Conservation (phyloP, 2,797 vertebrate genomes). For the Notoglanidium macrostoma region DNA sequence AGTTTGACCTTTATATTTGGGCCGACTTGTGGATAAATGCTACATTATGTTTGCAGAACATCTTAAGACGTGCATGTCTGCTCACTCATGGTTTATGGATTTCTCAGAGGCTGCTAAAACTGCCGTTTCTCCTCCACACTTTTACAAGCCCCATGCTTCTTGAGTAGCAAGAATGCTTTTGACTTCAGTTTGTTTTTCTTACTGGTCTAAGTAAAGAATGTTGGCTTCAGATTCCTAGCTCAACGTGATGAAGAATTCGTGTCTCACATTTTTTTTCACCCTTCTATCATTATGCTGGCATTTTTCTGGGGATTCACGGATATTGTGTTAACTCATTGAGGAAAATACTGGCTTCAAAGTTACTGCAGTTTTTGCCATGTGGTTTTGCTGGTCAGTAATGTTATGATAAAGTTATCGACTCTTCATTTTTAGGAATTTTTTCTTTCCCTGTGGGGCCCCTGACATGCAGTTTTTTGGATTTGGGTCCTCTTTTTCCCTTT, state of each 20-base stretch:
- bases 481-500: neutral
- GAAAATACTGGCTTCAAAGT: neutral
- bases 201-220: constrained; percentile 7
- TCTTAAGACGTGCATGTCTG: neutral
- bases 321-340: neutral
- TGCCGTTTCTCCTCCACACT: neutral
- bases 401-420: neutral
- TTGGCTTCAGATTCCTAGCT: neutral
- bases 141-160: constrained; percentile 1
- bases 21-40: neutral
- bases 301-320: neutral
- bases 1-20: neutral
- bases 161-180: neutral
- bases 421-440: constrained; percentile 1
- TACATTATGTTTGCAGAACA: neutral
- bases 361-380: neutral
- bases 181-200: neutral
- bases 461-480: neutral
- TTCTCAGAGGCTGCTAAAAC: neutral
- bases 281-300: neutral
- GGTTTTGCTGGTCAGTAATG: neutral
- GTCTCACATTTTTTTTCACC: neutral
- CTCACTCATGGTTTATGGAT: neutral
- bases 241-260: constrained; percentile 2
- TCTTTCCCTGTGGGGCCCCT: neutral